Percentiles rank a stretch among this genome's conserved stretches.
Evolutionary conservation across 2,797 vertebrate genomes (phyloP).

Genomic region (Rhabdophis nuchalis): DNA sequence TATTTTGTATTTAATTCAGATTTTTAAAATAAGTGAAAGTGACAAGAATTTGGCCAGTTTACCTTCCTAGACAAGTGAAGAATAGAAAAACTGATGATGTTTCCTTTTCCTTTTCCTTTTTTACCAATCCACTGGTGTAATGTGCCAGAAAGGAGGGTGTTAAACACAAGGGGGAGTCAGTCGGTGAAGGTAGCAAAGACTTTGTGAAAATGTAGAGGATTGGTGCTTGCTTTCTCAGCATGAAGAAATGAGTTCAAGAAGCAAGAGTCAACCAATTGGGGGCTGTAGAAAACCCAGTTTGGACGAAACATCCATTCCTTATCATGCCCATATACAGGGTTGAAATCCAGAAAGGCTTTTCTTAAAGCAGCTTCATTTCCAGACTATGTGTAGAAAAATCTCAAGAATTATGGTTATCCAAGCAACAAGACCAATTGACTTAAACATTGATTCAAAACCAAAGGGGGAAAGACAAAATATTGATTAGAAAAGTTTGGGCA

Average conservation of each 20-base stretch:
- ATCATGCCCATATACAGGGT: not conserved
- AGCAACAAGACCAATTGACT: not conserved
- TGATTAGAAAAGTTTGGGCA: not conserved
- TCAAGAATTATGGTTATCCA: not conserved
- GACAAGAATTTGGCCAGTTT: not conserved
- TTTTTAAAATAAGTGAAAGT: not conserved
- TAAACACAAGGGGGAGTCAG: not conserved
- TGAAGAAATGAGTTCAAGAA: not conserved
- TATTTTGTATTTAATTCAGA: not conserved
- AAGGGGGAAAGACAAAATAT: not conserved
- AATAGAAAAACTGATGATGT: not conserved
- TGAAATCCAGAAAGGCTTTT: not conserved
- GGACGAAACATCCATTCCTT: not conserved
- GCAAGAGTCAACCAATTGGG: not conserved
- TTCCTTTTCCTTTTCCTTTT: not conserved
- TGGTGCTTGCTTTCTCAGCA: not conserved
- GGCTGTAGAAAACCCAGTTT: not conserved
- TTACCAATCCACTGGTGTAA: not conserved
- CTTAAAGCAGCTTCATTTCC: not conserved
- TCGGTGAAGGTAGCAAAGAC: not conserved
- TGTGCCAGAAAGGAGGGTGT: not conserved
- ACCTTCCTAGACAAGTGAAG: not conserved
- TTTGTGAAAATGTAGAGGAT: not conserved
- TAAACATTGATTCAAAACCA: not conserved
- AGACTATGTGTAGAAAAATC: not conserved